Base-by-base conservation (phyloP, 30 jellyfish, hydroid and myxozoan genomes). In the Hydractinia echinata region DNA sequence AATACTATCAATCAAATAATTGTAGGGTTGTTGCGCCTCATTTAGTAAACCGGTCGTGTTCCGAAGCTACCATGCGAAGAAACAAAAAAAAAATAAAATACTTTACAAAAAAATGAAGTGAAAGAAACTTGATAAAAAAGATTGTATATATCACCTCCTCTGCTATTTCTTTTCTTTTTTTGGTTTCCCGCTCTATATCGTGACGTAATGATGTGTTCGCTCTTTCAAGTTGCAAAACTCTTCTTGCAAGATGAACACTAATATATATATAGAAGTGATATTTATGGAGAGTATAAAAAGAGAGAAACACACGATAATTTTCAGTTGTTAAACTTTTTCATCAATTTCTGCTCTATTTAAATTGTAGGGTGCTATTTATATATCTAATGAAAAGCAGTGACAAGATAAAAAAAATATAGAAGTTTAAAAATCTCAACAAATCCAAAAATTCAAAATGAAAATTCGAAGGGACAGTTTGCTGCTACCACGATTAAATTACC, bases 11-110 rank as follows among this genome's bases (percentile, higher is more conserved):
- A 88, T 82, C 66, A 88, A 82, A 51, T 77, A 88, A 51, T 88
- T 82, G 76, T 88, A 82, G 4, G 96, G 96, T 87, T 87, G 95
- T 70, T 81, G 81, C 67, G 90, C 95, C 14, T 87, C 95, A 56
- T 71, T 80, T 52, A 87, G 61, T 30, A 87, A 52, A 20, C 10
- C 58, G 51, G 87, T 73, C 39, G 95, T 73, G 16, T 83, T 73
- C 10, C 83, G 79, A 3, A 87, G 87, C 95, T 87, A 73, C 4
- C 1, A 30, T 30, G 2, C 44, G 44, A 30, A 30, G 44, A 30
- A 30, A 30, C 44, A 30, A 30, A 30, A 30, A 30, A 30, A 58
- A 58, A 16, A 13, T 11, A n/a, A 56, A 56, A n/a, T n/a, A 56
- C 68, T 56, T n/a, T 56, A 9, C 13, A 56, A 56, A 56, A 58